Percentiles rank a stretch among this genome's conserved stretches.
Evolutionary conservation across 2,113 vertebrate genomes (phyloP).

Genomic region (Sigmodon hispidus): DNA sequence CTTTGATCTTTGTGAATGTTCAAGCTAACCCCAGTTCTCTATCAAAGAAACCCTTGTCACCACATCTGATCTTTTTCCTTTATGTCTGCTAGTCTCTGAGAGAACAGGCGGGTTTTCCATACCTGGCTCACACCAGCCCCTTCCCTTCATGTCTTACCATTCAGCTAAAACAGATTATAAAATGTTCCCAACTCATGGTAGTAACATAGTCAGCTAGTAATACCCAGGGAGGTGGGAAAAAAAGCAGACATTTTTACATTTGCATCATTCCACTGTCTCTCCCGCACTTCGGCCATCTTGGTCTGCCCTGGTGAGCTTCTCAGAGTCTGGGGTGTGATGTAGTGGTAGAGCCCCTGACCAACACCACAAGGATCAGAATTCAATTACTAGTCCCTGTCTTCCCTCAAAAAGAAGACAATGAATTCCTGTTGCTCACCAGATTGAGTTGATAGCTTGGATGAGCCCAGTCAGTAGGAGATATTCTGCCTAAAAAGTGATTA

Average conservation of each 20-base stretch:
- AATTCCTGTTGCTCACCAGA: not conserved
- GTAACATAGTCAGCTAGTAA: not conserved
- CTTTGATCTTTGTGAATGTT: not conserved
- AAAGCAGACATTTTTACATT: not conserved
- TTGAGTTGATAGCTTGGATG: not conserved
- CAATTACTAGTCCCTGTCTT: not conserved
- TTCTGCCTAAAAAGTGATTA: not conserved
- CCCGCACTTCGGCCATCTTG: not conserved
- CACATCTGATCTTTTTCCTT: conserved; percentile 17
- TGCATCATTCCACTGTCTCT: not conserved
- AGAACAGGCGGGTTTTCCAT: not conserved
- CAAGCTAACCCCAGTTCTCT: not conserved
- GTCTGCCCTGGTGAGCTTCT: not conserved
- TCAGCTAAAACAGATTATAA: not conserved
- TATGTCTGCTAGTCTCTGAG: not conserved
- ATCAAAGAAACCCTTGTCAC: not conserved
- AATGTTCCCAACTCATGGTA: not conserved
- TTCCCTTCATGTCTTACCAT: conserved; percentile 13
- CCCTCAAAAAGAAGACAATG: not conserved
- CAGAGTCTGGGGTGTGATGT: not conserved
- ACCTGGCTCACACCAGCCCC: not conserved
- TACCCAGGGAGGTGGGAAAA: not conserved
- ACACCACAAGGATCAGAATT: not conserved
- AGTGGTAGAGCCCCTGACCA: too few species aligned
- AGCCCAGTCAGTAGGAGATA: not conserved